Evolutionary conservation across 1,140 invertebrate genomes (phyloP).

Genomic region (Neodiprion fabricii): DNA sequence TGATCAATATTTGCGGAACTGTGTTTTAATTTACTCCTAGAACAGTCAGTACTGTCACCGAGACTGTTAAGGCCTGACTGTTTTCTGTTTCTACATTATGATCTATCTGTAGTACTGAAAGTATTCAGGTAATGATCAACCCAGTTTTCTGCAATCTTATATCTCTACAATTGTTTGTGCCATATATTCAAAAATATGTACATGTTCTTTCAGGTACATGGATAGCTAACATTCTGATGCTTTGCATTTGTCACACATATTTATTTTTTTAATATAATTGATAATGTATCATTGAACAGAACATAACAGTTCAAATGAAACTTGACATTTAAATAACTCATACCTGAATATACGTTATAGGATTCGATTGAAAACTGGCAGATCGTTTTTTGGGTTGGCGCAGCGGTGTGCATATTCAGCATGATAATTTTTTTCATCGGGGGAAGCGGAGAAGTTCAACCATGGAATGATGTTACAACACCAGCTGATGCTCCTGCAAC

Average conservation of each 20-base stretch:
- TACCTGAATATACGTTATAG: slow-evolving; percentile 47
- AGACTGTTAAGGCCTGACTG: slow-evolving; percentile 19
- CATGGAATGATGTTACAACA: slow-evolving; percentile 52
- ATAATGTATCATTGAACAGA: not conserved
- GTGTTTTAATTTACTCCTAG: too few species aligned
- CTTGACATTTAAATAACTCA: not conserved
- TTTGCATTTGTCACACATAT: not conserved
- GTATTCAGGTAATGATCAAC: slow-evolving; percentile 25
- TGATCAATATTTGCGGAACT: too few species aligned
- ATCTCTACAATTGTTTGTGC: not conserved
- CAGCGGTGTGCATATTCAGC: slow-evolving; percentile 60
- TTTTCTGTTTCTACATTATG: slow-evolving; percentile 30
- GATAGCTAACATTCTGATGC: not conserved
- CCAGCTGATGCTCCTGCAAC: not conserved
- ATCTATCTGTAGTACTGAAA: slow-evolving; percentile 32
- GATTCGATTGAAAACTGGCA: slow-evolving; percentile 67
- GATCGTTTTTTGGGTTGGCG: slow-evolving; percentile 67
- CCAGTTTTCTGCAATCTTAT: not conserved
- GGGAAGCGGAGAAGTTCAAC: slow-evolving; percentile 56
- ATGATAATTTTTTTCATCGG: slow-evolving; percentile 63
- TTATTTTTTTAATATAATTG: not conserved
- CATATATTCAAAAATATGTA: too few species aligned
- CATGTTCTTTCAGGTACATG: too few species aligned
- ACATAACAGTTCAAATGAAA: not conserved
- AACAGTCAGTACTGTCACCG: not conserved